Evolutionary conservation across 2,113 vertebrate genomes (phyloP).

Genomic region (Synodontis membranacea): DNA sequence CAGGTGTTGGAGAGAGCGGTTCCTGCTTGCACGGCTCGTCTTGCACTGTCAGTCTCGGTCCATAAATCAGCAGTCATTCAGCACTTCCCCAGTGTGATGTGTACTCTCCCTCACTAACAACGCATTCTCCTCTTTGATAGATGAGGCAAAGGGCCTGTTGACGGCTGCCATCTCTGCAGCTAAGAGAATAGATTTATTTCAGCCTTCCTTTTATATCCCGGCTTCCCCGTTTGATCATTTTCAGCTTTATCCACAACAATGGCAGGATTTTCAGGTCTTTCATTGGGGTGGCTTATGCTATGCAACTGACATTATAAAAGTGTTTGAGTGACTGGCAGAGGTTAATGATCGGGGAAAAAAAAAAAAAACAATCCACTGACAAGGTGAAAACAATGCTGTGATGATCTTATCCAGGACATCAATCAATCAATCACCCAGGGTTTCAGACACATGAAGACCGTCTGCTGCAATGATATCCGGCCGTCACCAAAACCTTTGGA

Average conservation of each 20-base stretch:
- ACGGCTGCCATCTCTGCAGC: slow-evolving; percentile 58
- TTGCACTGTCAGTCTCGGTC: slow-evolving; percentile 59
- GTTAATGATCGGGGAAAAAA: slow-evolving; percentile 54
- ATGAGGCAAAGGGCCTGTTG: slow-evolving; percentile 61
- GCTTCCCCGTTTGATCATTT: slow-evolving; percentile 39
- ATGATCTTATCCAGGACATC: slow-evolving; percentile 35
- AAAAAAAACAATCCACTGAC: slow-evolving; percentile 37
- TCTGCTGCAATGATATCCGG: background rate
- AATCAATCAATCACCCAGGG: slow-evolving; percentile 38
- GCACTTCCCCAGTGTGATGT: slow-evolving; percentile 67
- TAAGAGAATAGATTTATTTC: slow-evolving; percentile 49
- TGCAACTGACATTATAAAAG: background rate
- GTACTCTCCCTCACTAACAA: slow-evolving; percentile 71
- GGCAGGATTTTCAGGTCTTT: slow-evolving; percentile 5
- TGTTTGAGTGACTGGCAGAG: slow-evolving; percentile 39
- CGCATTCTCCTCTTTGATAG: slow-evolving; percentile 69
- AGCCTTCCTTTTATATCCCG: slow-evolving; percentile 31
- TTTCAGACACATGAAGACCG: background rate
- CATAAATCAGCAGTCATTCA: slow-evolving; percentile 77
- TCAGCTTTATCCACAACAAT: slow-evolving; percentile 6
- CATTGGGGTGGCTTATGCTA: background rate
- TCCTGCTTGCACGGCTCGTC: slow-evolving; percentile 67
- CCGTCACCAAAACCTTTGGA: background rate
- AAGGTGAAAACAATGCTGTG: slow-evolving; percentile 41
- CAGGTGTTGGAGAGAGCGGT: slow-evolving; percentile 59